A percentile compares a stretch with the other conserved stretches of the same genome.
Conservation (phyloP, 2,797 vertebrate species). For the Phrynocephalus vlangalii region DNA sequence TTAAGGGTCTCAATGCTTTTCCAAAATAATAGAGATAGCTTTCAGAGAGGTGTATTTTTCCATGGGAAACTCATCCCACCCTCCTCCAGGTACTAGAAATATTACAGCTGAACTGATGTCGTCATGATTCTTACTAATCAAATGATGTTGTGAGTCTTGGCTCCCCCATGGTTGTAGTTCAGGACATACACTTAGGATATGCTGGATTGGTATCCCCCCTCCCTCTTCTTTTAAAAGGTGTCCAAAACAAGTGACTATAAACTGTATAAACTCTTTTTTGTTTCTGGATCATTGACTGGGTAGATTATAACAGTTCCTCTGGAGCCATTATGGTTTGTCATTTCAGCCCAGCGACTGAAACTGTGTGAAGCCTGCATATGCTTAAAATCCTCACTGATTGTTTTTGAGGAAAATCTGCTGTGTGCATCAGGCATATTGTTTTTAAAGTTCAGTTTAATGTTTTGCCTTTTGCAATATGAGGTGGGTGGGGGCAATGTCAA, state of each 20-base stretch:
- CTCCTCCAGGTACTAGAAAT: neutral
- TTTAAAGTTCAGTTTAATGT: constrained; percentile 46
- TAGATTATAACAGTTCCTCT: constrained; percentile 60
- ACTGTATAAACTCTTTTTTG: constrained; percentile 60
- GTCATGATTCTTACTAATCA: neutral
- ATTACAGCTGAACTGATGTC: neutral
- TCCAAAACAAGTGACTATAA: constrained; percentile 13
- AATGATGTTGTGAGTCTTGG: neutral
- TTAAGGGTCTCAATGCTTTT: neutral
- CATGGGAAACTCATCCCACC: neutral
- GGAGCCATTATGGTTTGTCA: constrained; percentile 54
- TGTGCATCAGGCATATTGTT: constrained; percentile 44
- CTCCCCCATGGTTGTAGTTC: neutral
- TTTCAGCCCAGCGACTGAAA: constrained; percentile 57
- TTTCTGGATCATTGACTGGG: constrained; percentile 64
- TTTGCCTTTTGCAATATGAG: constrained; percentile 30
- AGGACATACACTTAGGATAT: neutral
- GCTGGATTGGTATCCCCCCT: neutral
- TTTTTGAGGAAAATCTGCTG: constrained; percentile 44
- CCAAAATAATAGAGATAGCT: neutral
- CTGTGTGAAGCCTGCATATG: constrained; percentile 28
- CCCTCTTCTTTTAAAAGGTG: neutral
- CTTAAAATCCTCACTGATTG: constrained; percentile 44
- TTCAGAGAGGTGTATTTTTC: neutral
- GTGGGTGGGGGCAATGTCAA: constrained; percentile 5